phyloP scores from a whole-genome alignment of 2,888 invertebrate species.

The Pomacea canaliculata region DNA sequence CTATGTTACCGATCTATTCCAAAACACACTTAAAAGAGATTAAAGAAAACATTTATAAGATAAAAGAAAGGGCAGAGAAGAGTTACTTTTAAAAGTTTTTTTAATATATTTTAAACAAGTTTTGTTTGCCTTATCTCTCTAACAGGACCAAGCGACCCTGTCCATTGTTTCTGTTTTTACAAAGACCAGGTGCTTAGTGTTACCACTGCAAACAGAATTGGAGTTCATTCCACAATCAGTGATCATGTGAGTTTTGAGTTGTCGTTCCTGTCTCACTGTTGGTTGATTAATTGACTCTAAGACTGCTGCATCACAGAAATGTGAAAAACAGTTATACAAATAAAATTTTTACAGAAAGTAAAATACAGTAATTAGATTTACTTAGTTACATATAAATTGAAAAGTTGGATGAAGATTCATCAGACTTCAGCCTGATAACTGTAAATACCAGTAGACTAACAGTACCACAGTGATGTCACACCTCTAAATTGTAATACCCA shows the following conservation, averaged over 20 bases:
- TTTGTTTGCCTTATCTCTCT: background rate
- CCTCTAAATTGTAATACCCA: no score
- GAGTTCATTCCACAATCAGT: slow-evolving; percentile 71
- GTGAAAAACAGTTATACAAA: no score
- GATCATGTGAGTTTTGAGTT: slow-evolving; percentile 52
- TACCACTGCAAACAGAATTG: slow-evolving; percentile 88
- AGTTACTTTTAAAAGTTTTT: background rate
- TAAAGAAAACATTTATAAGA: background rate
- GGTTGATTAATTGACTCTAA: no score
- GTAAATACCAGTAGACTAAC: no score
- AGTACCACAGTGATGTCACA: no score
- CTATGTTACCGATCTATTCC: no score
- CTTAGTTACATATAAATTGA: background rate
- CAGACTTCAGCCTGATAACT: no score
- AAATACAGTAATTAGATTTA: background rate
- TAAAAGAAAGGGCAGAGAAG: background rate
- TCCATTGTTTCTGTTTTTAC: slow-evolving; percentile 78
- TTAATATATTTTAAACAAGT: background rate
- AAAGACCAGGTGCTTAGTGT: slow-evolving; percentile 80
- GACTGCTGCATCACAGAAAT: no score
- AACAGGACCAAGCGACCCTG: slow-evolving; percentile 88
- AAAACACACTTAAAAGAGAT: background rate
- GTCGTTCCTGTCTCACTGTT: no score
- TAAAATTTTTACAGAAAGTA: background rate
- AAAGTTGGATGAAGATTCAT: no score